phyloP scores from a whole-genome alignment of 2,113 vertebrate species.

The Sturnus vulgaris region DNA sequence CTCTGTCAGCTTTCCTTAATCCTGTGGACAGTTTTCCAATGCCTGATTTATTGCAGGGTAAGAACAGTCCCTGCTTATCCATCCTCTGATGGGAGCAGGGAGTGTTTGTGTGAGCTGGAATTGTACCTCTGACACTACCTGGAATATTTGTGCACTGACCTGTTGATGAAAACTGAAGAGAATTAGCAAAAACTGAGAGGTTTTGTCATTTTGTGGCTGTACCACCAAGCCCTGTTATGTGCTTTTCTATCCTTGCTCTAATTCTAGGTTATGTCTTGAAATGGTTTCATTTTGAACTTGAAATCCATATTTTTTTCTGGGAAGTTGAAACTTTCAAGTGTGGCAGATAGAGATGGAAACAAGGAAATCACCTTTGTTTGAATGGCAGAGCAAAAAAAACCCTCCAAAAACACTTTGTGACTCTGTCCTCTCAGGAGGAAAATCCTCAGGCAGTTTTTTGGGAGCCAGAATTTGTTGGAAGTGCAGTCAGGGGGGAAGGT shows the following conservation, averaged over 20 bases:
- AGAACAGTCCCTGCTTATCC: background rate
- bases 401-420: background rate
- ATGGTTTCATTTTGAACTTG: background rate
- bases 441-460: background rate
- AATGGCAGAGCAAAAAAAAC: background rate
- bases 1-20: background rate
- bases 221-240: background rate
- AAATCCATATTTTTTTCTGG: background rate
- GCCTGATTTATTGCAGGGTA: background rate
- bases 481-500: background rate
- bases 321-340: background rate
- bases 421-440: background rate
- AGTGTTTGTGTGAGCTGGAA: background rate
- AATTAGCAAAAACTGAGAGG: background rate
- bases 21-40: background rate
- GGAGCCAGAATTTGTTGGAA: background rate
- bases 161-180: background rate
- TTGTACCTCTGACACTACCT: background rate
- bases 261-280: background rate
- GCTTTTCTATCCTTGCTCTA: background rate
- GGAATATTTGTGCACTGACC: constrained; percentile 20
- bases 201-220: background rate
- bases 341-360: background rate
- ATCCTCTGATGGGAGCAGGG: constrained; percentile 1
- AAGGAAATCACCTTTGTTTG: background rate